Conservation (phyloP, 2,797 vertebrate species). For the Perodicticus potto region DNA sequence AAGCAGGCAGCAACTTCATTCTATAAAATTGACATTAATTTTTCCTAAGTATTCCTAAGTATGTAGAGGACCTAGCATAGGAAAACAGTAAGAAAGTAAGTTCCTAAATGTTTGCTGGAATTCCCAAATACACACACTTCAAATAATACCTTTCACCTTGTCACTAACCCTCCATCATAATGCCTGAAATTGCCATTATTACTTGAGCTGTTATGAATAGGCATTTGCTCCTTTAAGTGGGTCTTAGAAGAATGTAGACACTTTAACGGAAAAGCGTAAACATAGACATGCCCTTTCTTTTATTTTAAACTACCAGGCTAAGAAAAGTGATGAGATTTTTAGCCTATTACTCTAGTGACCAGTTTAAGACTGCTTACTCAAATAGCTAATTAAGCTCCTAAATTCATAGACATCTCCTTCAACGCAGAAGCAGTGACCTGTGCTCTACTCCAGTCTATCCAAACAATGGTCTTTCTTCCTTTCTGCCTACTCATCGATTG, state of each 20-base stretch:
- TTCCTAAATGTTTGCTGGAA: conserved; percentile 57
- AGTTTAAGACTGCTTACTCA: conserved; percentile 53
- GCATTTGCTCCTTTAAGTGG: neutral
- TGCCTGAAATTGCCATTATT: neutral
- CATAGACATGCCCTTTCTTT: neutral
- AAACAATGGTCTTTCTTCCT: conserved; percentile 54
- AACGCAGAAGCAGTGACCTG: neutral
- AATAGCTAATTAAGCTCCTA: conserved; percentile 38
- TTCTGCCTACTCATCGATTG: neutral
- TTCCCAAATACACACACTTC: conserved; percentile 42
- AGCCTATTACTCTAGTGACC: conserved; percentile 49
- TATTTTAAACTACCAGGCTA: conserved; percentile 43
- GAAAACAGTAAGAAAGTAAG: conserved; percentile 58
- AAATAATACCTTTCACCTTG: conserved; percentile 65
- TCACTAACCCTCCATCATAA: conserved; percentile 55
- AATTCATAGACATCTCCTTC: neutral
- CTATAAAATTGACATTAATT: conserved; percentile 68
- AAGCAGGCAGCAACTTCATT: conserved; percentile 63
- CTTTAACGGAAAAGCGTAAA: conserved; percentile 35
- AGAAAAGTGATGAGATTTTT: conserved; percentile 58
- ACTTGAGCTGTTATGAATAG: conserved; percentile 44
- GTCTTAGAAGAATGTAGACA: conserved; percentile 51
- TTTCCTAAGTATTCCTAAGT: conserved; percentile 61
- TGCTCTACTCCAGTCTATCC: neutral
- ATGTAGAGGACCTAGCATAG: conserved; percentile 23